A percentile compares a stretch with the other conserved stretches of the same genome.
Evolutionary conservation across 2,797 vertebrate species (phyloP).

Genomic region (Pseudomugil gertrudae): DNA sequence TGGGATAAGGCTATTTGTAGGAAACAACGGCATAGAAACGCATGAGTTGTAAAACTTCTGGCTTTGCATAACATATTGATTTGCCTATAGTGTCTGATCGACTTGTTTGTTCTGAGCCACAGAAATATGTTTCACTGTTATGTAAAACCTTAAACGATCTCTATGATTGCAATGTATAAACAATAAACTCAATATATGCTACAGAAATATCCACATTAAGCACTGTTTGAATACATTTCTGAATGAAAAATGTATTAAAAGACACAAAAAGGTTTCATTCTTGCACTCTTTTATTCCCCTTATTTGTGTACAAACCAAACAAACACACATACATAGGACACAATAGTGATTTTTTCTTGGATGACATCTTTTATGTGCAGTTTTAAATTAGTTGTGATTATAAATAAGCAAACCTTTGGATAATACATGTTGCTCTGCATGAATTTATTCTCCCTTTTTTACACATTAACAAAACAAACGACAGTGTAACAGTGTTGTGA

Average conservation of each 20-base stretch:
- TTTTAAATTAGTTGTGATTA: background rate
- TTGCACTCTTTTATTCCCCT: slow-evolving; percentile 58
- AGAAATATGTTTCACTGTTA: slow-evolving; percentile 12
- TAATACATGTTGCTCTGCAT: background rate
- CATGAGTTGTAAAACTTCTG: slow-evolving; percentile 14
- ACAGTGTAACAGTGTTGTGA: background rate
- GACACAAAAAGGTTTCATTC: background rate
- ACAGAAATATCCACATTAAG: slow-evolving; percentile 5
- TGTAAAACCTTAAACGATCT: slow-evolving; percentile 34
- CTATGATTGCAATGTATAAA: slow-evolving; percentile 38
- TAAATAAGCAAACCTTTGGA: background rate
- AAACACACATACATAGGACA: slow-evolving; percentile 25
- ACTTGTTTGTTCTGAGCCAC: background rate
- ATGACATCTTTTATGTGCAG: background rate
- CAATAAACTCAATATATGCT: slow-evolving; percentile 7
- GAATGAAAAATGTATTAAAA: slow-evolving; percentile 49
- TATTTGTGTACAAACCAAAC: slow-evolving; percentile 35
- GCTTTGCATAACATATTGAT: too few relatives aligned
- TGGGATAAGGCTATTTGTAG: slow-evolving; percentile 40
- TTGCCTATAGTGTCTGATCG: slow-evolving; percentile 15
- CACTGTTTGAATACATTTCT: slow-evolving; percentile 7
- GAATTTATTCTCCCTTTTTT: slow-evolving; percentile 2
- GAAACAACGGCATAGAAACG: background rate
- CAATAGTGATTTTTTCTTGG: background rate
- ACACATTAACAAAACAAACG: slow-evolving; percentile 15